Percentiles rank a stretch among this genome's conserved stretches.
Conservation (phyloP, 2,113 vertebrate species). For the Malurus cyaneus region DNA sequence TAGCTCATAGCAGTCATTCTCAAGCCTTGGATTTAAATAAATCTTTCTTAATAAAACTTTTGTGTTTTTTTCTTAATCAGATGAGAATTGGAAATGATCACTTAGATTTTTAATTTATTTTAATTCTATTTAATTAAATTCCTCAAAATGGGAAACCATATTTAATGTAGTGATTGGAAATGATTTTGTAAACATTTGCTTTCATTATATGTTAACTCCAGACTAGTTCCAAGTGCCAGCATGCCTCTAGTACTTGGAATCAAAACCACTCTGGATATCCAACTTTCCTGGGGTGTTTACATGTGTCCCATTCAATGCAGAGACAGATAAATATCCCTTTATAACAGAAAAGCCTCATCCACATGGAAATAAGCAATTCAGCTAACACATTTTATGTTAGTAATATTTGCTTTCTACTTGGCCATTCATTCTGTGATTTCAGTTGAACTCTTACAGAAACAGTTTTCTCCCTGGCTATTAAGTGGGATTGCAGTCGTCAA, state of each 20-base stretch:
- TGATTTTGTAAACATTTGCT: conserved; percentile 76
- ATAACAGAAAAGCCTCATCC: conserved; percentile 56
- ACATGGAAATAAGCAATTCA: conserved; percentile 53
- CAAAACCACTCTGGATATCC: conserved; percentile 60
- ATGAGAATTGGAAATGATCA: conserved; percentile 71
- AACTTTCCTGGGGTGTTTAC: conserved; percentile 69
- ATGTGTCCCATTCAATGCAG: conserved; percentile 61
- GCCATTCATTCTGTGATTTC: conserved; percentile 28
- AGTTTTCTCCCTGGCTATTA: conserved; percentile 14
- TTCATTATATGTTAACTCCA: conserved; percentile 72
- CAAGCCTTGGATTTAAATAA: conserved; percentile 66
- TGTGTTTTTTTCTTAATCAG: conserved; percentile 39
- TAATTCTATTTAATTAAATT: conserved; percentile 72
- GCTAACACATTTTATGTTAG: conserved; percentile 35
- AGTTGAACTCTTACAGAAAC: conserved; percentile 4
- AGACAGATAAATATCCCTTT: conserved; percentile 64
- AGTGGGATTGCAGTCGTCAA: neutral
- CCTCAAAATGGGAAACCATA: conserved; percentile 63
- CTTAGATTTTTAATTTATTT: conserved; percentile 69
- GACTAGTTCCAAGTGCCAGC: conserved; percentile 59
- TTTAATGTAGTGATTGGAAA: conserved; percentile 72
- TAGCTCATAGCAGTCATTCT: conserved; percentile 64
- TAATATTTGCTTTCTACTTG: conserved; percentile 55
- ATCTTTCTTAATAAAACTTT: conserved; percentile 69
- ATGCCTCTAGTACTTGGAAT: conserved; percentile 66